Conservation (phyloP, 2,888 invertebrate genomes). For the Trachelus troglodyta region DNA sequence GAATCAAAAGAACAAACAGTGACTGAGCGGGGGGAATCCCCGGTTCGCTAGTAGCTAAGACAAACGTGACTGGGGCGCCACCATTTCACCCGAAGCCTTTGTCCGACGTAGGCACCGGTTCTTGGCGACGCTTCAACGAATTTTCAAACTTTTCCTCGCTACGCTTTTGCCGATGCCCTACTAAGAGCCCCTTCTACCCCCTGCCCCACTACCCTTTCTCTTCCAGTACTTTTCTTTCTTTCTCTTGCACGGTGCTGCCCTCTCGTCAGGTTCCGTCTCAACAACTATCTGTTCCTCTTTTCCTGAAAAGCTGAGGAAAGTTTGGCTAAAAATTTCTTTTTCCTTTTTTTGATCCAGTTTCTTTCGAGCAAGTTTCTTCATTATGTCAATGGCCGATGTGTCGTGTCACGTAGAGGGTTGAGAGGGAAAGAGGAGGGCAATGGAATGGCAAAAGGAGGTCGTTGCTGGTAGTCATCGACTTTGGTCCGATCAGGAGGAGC, state of each 20-base stretch:
- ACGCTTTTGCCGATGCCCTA: conserved; percentile 21
- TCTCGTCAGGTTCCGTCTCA: background rate
- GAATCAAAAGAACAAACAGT: conserved; percentile 60
- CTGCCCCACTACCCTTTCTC: conserved; percentile 1
- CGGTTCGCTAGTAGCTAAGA: conserved; percentile 53
- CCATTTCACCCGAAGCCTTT: conserved; percentile 50
- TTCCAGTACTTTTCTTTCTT: conserved; percentile 24
- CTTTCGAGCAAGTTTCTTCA: conserved; percentile 45
- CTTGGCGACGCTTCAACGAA: conserved; percentile 57
- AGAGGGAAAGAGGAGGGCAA: conserved; percentile 14
- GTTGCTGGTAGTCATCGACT: too few relatives aligned
- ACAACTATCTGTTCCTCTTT: too few relatives aligned
- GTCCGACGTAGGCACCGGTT: conserved; percentile 35
- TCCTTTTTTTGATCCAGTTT: conserved; percentile 14
- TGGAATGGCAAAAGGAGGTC: too few relatives aligned
- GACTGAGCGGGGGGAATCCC: conserved; percentile 27
- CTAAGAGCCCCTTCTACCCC: conserved; percentile 10
- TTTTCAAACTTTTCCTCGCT: conserved; percentile 52
- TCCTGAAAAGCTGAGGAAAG: too few relatives aligned
- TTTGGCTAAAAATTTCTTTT: conserved; percentile 28
- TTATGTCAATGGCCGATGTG: conserved; percentile 46
- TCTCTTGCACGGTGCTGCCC: conserved; percentile 9
- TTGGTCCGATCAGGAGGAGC: background rate
- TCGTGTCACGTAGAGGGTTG: conserved; percentile 32
- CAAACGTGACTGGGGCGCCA: conserved; percentile 57